A percentile compares a stretch with the other conserved stretches of the same genome.
phyloP scores from a whole-genome alignment of 2,113 vertebrate species.

The Oncorhynchus kisutch region DNA sequence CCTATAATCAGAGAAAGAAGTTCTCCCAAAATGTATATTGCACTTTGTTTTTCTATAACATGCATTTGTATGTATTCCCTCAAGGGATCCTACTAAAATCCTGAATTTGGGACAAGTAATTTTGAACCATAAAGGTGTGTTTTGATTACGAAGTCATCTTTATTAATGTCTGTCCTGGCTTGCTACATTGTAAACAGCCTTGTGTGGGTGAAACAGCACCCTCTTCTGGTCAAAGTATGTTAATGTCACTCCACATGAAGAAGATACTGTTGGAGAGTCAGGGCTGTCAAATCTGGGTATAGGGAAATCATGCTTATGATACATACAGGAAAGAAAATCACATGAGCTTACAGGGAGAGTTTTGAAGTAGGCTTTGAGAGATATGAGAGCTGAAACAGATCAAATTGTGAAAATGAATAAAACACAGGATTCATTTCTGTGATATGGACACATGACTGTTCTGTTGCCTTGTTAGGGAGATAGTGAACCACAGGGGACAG shows the following conservation, averaged over 20 bases:
- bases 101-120: no score
- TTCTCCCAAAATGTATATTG: no score
- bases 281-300: background rate
- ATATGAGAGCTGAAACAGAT: no score
- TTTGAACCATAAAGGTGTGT: conserved; percentile 3
- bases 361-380: background rate
- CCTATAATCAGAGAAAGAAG: no score
- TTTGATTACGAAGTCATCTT: background rate
- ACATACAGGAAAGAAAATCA: background rate
- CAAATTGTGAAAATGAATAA: no score
- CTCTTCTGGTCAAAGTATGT: conserved; percentile 58
- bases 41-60: no score
- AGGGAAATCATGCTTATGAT: background rate
- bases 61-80: no score
- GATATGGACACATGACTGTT: background rate
- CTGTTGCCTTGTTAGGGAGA: no score
- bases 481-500: background rate
- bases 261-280: background rate
- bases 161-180: background rate
- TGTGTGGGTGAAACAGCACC: conserved; percentile 56
- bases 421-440: no score
- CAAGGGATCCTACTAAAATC: no score
- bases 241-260: conserved; percentile 8
- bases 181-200: background rate
- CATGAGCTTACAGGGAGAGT: background rate